A percentile compares a stretch with the other conserved stretches of the same genome.
These are phyloP conservation scores for Meles meles DNA, from an alignment of 2,113 vertebrate genomes.

Conservation along the genomic window DNA sequence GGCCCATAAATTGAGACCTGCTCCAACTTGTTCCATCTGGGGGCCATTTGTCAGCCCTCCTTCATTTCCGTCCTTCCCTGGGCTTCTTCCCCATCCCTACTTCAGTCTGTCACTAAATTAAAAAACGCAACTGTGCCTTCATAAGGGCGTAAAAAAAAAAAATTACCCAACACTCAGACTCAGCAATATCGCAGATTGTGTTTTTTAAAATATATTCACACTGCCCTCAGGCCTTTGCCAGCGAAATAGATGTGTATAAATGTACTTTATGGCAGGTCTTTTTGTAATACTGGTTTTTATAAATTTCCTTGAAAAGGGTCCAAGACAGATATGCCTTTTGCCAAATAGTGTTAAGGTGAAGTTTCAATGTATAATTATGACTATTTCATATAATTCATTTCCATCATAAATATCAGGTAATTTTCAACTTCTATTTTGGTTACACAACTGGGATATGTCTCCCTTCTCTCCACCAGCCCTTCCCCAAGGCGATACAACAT, in stretches of 20 bases:
- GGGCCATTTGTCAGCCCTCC: not conserved
- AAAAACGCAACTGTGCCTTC: not conserved
- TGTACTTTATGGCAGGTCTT: not conserved
- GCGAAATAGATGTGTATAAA: not conserved
- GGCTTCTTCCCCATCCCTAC: not conserved
- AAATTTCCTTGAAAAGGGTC: not conserved
- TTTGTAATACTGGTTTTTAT: not conserved
- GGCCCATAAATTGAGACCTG: not conserved
- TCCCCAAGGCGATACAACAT: not conserved
- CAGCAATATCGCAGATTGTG: not conserved
- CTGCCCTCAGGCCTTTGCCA: not conserved
- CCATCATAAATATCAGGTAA: not conserved
- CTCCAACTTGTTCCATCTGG: not conserved
- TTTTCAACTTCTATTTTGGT: not conserved
- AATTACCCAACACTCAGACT: not conserved
- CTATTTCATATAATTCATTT: not conserved
- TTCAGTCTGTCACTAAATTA: not conserved
- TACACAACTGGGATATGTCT: not conserved
- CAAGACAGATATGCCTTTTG: not conserved
- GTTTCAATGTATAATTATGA: not conserved
- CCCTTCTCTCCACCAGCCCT: not conserved
- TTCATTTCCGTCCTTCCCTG: not conserved
- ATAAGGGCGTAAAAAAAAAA: no score
- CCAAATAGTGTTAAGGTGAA: not conserved
- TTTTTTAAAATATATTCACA: conserved; percentile 3